phyloP scores from a whole-genome alignment of 2,888 invertebrate genomes.

The Synanthedon andrenaeformis region DNA sequence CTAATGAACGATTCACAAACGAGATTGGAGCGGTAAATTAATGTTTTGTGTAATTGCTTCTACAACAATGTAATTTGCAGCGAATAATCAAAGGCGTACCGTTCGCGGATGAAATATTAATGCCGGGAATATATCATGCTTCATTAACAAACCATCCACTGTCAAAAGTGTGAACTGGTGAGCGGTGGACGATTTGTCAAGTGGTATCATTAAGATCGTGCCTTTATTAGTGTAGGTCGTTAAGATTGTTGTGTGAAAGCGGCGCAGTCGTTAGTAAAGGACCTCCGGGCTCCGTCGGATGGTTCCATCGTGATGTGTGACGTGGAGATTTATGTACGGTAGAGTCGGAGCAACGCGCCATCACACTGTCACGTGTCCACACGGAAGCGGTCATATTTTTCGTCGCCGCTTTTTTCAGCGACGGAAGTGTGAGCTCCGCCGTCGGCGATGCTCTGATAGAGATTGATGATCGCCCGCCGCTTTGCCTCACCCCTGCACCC shows the following conservation, averaged over 20 bases:
- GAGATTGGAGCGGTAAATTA: constrained; percentile 47
- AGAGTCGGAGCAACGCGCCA: not conserved
- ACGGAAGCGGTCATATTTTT: constrained; percentile 50
- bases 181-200: constrained; percentile 7
- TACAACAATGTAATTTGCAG: constrained; percentile 30
- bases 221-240: not conserved
- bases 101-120: constrained; percentile 11
- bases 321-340: not conserved
- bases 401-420: constrained; percentile 40
- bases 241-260: not conserved
- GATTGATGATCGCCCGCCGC: constrained; percentile 55
- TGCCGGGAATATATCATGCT: constrained; percentile 8
- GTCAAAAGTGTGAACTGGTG: constrained; percentile 3
- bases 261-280: not conserved
- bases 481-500: constrained; percentile 15
- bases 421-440: constrained; percentile 33
- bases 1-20: constrained; percentile 55
- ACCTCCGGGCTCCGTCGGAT: not conserved
- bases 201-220: constrained; percentile 4
- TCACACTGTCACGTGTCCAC: constrained; percentile 22
- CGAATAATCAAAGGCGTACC: constrained; percentile 11
- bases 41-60: constrained; percentile 56
- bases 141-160: constrained; percentile 5
- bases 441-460: constrained; percentile 50
- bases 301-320: not conserved